Base-by-base conservation (phyloP, 2,888 invertebrate genomes). In the Bellardia bayeri region DNA sequence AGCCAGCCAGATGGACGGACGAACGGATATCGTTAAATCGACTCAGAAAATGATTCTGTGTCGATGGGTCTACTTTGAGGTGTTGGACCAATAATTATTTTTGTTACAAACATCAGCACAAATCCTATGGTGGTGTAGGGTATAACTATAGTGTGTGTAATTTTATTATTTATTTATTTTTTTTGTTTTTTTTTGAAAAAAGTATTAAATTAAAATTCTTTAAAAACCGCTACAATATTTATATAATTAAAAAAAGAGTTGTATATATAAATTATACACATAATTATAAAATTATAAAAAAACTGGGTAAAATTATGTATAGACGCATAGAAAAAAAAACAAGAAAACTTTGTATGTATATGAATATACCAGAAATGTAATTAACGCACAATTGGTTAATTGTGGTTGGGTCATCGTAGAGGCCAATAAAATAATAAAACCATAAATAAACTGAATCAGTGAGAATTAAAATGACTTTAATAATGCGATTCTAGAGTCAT, bases 311-410 rank as follows among this genome's bases (percentile, higher is more conserved):
- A 63, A 51, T 42, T 63, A 51, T 42, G 6, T 7, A 51, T n/a
- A 33, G 40, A 13, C n/a, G 30, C 49, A 82, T 23, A 37, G 16
- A 71, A 54, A 80, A 33, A 58, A 51, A 45, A 49, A 2, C 30
- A 45, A 64, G 2, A 42, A 37, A 37, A 37, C 58, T 58, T n/a
- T 58, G 23, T 63, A 33, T 58, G 23, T 63, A 33, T 23, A 74
- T 45, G 64, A 5, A 11, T 51, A 42, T 40, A 37, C 37, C 37
- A 37, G 37, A 16, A 6, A 51, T 63, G 87, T 78, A 81, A 84
- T 87, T 84, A 78, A 84, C 37, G 81, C 54, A 68, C 56, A 81
- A 87, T 84, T 74, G 83, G 64, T 84, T 87, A 87, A 84, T 87
- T 87, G 78, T 83, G 83, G 86, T 66, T 74, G 71, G 69, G 69